Evolutionary conservation across 1,140 invertebrate genomes (phyloP), one percentile per base, ranked within the genome.

Genomic region (Sitodiplosis mosellana): DNA sequence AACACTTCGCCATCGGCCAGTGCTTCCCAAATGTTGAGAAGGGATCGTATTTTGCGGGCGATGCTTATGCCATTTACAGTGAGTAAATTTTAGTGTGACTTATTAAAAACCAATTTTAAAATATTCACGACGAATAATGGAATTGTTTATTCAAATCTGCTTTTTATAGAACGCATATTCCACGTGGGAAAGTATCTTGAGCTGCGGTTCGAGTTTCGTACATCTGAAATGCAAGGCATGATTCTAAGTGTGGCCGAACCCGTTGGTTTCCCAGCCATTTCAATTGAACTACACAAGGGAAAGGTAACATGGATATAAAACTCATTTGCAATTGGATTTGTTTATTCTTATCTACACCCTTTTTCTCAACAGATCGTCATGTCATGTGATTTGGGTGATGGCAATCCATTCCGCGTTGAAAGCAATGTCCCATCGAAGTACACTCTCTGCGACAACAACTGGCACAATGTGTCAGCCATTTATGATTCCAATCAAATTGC

Each of bases 21-120:
- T 95, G 90, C 65, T 92, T 91, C 57, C 78, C 81, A 0, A 76
- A 75, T 37, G 80, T 93, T 3, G 87, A 93, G 61, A 72, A 73
- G 42, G 89, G 87, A 41, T 85, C 84, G 0, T 91, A 84, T 62
- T 92, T 95, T 57, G 74, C 78, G 14, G 83, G 83, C 27, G 81
- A 84, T 58, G 80, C 83, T 4, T 88, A 78, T 63, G 85, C 82
- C 18, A 70, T 85, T 41, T 87, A 85, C 59, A 78, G 87, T 90
- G 70, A 74, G 72, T 63, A 8, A 20, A 37, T 20, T 46, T 52
- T 17, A 34, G 7, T 27, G 27, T 27, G 27, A 27, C 10, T 27
- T 10, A 27, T 27, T 10, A 27, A 27, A 27, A 27, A 3, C 33
- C 33, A 34, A 27, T 27, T 27, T 27, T 27, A 27, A 27, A 18